Base-by-base conservation (phyloP, 2,797 vertebrate genomes). In the Gymnocypris eckloni region DNA sequence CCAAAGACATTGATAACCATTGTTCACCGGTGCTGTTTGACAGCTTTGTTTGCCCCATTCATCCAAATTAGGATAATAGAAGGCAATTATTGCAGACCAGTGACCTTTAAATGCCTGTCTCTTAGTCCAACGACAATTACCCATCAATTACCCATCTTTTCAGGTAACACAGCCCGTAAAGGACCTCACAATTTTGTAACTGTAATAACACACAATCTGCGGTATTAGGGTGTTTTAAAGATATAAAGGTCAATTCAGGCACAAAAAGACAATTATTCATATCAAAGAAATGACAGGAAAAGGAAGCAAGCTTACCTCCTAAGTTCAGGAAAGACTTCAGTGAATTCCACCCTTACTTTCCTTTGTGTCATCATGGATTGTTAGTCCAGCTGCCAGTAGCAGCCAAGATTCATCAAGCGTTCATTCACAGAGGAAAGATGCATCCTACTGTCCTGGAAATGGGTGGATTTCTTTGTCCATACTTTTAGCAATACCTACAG, bases 21-120 rank as follows among this genome's bases (percentile, higher is more conserved):
- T 88, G 86, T 87, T 79, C 73, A 70, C 43, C 12, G 71, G 13
- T 70, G 85, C 82, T 89, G 88, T 87, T 88, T 88, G 87, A 91
- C 83, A 90, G 87, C 88, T 91, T 93, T 92, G 90, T 92, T 90
- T 91, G 89, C 70, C 87, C 82, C 88, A 87, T 76, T 91, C 90
- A 90, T 86, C 90, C 89, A 91, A 89, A 87, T 89, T 88, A 87
- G 78, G 86, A 91, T 91, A 92, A 92, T 90, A 84, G 80, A 89
- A 84, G 88, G 48, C 90, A 91, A 93, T 94, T 92, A 91, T 88
- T 87, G 83, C 45, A 76, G 85, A 48, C 88, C 88, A 88, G 86
- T 91, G 91, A 90, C 84, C 91, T 89, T 83, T 61, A 76, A 80
- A 83, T 86, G 81, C 52, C 52, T 37, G 61, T 84, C 48, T 87